Conservation (phyloP, 2,797 vertebrate genomes). For the Mycteria americana region DNA sequence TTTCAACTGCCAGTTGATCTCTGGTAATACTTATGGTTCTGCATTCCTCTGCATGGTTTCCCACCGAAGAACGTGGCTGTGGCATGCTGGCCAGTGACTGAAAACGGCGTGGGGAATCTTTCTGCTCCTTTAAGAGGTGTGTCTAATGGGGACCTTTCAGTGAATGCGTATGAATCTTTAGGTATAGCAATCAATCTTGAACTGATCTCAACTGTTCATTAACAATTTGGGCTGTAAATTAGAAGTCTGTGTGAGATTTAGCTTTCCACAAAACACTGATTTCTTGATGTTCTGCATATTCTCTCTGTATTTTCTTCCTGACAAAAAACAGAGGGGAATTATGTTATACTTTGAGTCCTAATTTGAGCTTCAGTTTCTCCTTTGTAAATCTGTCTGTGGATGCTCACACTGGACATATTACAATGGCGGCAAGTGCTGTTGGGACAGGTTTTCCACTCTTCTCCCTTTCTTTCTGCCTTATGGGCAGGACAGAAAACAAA, state of each 20-base stretch:
- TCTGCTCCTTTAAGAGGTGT: neutral
- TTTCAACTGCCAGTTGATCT: neutral
- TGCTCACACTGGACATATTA: neutral
- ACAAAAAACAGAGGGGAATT: neutral
- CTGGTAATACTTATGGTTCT: neutral
- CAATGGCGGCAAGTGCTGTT: neutral
- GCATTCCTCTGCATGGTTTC: neutral
- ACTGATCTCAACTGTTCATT: neutral
- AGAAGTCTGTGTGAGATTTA: neutral
- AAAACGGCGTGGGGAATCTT: neutral
- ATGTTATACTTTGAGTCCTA: neutral
- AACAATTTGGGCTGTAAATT: neutral
- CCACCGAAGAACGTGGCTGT: neutral
- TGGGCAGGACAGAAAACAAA: neutral
- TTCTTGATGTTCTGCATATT: neutral
- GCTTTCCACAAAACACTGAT: neutral
- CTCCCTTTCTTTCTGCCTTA: neutral
- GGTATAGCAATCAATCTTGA: neutral
- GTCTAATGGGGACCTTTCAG: neutral
- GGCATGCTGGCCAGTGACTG: neutral
- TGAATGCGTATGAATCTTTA: neutral
- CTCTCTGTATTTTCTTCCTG: slow-evolving; percentile 29
- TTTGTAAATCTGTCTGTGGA: neutral
- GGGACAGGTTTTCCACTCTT: neutral
- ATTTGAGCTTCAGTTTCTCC: neutral